Base-by-base conservation (phyloP, 1,140 invertebrate genomes). In the Drosophila lowei region DNA sequence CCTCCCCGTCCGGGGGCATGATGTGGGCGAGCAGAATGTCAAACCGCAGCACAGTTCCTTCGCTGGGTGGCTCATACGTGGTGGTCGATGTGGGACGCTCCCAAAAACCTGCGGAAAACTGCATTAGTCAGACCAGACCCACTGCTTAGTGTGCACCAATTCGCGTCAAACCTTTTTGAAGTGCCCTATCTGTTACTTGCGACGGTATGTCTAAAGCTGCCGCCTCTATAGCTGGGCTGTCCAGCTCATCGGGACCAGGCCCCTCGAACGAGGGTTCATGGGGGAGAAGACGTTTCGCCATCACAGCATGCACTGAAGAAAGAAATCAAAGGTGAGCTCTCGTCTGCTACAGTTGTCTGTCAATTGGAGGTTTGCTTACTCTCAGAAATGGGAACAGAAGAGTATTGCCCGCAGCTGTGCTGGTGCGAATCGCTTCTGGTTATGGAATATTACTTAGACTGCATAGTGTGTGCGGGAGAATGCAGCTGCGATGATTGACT, bases 1-100 rank as follows among this genome's bases (percentile, higher is more conserved):
- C 91, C 59, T 92, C 88, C 30, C 91, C 89, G 15, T 90, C 90
- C 0, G 77, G 77, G 0, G 90, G 89, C 66, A 91, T 90, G 15
- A 93, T 92, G 59, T 91, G 81, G 0, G 93, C 92, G 56, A 91
- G 91, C 21, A 92, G 75, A 57, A 93, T 92, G 89, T 93, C 92
- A 70, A 93, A 93, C 9, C 80, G 75, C 8, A 91, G 50, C n/a
- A 84, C 53, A 1, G 75, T 74, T 1, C 85, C 90, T 55, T 91
- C 83, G 7, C 43, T 42, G 6, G 78, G 74, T 3, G 89, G 64
- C 23, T 77, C 44, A 11, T 71, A 71, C 25, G 42, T 25, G 5
- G 53, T 6, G 21, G 54, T 54, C 44, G 49, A 13, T 42, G 67
- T 15, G 28, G 70, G 72, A 18, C 81, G 62, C 53, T 90, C 81